Percentiles rank a stretch among this genome's conserved stretches.
Conservation (phyloP, 2,888 invertebrate species). For the Clostera curtula region DNA sequence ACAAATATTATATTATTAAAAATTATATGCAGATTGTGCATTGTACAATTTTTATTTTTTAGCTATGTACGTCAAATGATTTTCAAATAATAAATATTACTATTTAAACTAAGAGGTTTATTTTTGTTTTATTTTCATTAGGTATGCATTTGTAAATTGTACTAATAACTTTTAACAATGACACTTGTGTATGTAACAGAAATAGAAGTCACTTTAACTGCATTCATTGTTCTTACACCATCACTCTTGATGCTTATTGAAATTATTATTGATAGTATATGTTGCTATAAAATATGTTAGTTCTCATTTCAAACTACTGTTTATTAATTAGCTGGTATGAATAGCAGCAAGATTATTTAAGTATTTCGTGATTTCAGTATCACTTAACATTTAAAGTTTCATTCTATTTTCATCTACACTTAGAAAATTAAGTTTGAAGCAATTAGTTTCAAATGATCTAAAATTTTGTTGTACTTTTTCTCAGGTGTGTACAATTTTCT, state of each 20-base stretch:
- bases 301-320: constrained; percentile 33
- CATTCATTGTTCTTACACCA: constrained; percentile 29
- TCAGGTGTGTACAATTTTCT: constrained; percentile 72
- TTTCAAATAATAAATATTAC: constrained; percentile 68
- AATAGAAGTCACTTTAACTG: constrained; percentile 30
- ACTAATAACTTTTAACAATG: constrained; percentile 31
- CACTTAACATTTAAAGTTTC: constrained; percentile 45
- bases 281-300: constrained; percentile 33
- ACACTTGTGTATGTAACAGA: constrained; percentile 32
- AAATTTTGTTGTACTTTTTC: constrained; percentile 67
- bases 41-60: constrained; percentile 73
- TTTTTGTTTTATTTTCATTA: constrained; percentile 55
- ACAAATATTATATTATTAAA: constrained; percentile 54
- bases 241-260: constrained; percentile 31
- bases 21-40: constrained; percentile 69
- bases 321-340: constrained; percentile 40
- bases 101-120: constrained; percentile 63
- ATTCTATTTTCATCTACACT: constrained; percentile 62
- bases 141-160: constrained; percentile 52
- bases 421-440: constrained; percentile 47
- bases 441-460: constrained; percentile 52
- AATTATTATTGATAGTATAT: constrained; percentile 35
- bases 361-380: constrained; percentile 44
- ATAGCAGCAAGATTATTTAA: constrained; percentile 48
- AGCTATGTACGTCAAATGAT: constrained; percentile 66